phyloP scores from a whole-genome alignment of 2,888 invertebrate genomes.

The Trissonchulus latispiculum region DNA sequence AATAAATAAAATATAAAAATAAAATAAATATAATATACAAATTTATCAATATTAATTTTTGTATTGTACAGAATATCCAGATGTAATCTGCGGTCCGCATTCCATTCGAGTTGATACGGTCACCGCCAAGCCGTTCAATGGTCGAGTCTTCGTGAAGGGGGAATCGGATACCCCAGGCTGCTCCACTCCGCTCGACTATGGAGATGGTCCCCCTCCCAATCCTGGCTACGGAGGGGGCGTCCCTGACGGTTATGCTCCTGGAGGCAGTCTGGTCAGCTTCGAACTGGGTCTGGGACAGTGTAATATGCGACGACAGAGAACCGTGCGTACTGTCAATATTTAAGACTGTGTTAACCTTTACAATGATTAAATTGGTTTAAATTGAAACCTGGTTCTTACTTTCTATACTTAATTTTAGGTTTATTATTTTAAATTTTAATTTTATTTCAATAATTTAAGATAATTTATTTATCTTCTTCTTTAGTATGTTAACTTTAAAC shows the following conservation, averaged over 20 bases:
- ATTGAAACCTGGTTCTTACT: too few species aligned
- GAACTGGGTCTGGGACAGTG: conserved; percentile 40
- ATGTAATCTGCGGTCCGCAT: conserved; percentile 35
- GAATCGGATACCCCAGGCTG: conserved; percentile 28
- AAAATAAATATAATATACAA: too few species aligned
- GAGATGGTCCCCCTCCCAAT: background rate
- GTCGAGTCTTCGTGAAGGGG: conserved; percentile 39
- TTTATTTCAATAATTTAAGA: too few species aligned
- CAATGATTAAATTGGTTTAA: too few species aligned
- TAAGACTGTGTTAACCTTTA: too few species aligned
- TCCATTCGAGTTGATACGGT: conserved; percentile 32
- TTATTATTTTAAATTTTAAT: too few species aligned
- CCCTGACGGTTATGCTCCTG: background rate
- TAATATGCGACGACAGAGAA: conserved; percentile 40
- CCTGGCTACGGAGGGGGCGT: background rate
- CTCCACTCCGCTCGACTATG: background rate
- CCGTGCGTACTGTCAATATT: too few species aligned
- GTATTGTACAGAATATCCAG: conserved; percentile 32
- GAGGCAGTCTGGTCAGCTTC: conserved; percentile 30
- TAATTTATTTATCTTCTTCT: too few species aligned
- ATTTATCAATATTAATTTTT: too few species aligned
- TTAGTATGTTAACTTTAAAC: too few species aligned
- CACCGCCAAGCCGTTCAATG: conserved; percentile 33
- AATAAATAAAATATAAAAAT: too few species aligned
- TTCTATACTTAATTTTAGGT: too few species aligned